A percentile compares a stretch with the other conserved stretches of the same genome.
Evolutionary conservation across 1,140 invertebrate genomes (phyloP).

Genomic region (Brachionus koreanus): DNA sequence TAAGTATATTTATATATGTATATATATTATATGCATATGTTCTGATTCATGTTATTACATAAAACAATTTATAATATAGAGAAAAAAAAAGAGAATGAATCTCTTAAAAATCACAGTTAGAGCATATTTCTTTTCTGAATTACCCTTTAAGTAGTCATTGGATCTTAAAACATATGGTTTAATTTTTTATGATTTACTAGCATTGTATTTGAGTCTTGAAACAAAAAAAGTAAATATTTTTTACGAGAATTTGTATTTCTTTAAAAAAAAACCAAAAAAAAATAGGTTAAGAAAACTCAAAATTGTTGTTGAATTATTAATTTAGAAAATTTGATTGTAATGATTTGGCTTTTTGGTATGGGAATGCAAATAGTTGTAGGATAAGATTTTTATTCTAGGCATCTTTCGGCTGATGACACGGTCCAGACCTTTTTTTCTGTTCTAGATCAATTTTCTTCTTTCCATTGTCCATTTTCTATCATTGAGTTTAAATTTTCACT

Average conservation of each 20-base stretch:
- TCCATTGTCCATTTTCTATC: not conserved
- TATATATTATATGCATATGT: not conserved
- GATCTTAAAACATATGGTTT: not conserved
- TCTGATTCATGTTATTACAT: conserved; percentile 40
- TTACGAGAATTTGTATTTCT: conserved; percentile 19
- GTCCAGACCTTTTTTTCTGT: not conserved
- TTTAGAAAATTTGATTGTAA: not conserved
- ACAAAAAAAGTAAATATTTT: conserved; percentile 18
- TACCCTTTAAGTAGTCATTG: not conserved
- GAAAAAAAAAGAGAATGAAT: not conserved
- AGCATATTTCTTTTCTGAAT: conserved; percentile 13
- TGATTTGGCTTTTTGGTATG: not conserved
- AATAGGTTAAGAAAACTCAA: conserved; percentile 33
- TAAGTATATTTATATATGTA: not conserved
- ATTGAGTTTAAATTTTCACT: no score
- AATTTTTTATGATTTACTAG: conserved; percentile 6
- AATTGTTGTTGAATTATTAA: conserved; percentile 28
- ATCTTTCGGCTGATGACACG: not conserved
- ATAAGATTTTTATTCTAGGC: not conserved
- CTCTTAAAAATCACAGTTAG: conserved; percentile 11
- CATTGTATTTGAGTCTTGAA: not conserved
- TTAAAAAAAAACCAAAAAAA: not conserved
- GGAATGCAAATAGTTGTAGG: conserved; percentile 18
- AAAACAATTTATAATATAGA: conserved; percentile 4
- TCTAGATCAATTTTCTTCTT: not conserved